Percentiles rank a stretch among this genome's conserved stretches.
Conservation (phyloP, 1,140 invertebrate species). For the Frieseomelitta varia region DNA sequence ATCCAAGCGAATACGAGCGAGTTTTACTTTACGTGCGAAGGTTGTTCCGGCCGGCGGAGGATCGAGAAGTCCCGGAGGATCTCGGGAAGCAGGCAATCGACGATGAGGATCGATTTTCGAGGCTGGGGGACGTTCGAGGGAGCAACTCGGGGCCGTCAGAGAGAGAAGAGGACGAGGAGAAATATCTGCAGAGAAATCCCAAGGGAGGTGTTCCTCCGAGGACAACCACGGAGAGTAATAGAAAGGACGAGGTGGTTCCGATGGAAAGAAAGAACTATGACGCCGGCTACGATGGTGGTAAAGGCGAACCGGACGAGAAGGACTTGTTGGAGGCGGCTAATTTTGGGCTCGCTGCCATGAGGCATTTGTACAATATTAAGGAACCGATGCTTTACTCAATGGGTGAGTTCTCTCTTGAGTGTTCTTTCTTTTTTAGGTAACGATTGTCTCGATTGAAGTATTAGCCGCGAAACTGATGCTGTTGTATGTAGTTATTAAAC, state of each 20-base stretch:
- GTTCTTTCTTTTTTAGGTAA: not conserved
- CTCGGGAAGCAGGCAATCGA: not conserved
- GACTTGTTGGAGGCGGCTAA: constrained; percentile 85
- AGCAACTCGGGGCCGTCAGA: not conserved
- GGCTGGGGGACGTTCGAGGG: not conserved
- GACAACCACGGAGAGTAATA: not conserved
- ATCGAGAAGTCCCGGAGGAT: not conserved
- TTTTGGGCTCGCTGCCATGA: constrained; percentile 86
- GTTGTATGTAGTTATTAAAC: no score
- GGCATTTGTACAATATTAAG: constrained; percentile 85
- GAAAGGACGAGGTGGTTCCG: not conserved
- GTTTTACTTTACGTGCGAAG: constrained; percentile 1
- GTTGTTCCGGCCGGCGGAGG: constrained; percentile 1
- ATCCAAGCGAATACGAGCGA: constrained; percentile 1
- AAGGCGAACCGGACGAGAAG: constrained; percentile 53
- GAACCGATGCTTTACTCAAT: constrained; percentile 87
- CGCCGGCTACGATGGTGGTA: not conserved
- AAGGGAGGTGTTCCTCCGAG: not conserved
- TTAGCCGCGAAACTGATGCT: no score
- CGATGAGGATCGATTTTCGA: constrained; percentile 2
- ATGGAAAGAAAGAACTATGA: constrained; percentile 1
- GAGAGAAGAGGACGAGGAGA: not conserved
- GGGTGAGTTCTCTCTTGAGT: constrained; percentile 83
- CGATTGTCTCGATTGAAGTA: no score
- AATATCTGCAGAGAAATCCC: constrained; percentile 6